Conservation (phyloP, 2,888 invertebrate genomes). For the Parasteatoda lunata region DNA sequence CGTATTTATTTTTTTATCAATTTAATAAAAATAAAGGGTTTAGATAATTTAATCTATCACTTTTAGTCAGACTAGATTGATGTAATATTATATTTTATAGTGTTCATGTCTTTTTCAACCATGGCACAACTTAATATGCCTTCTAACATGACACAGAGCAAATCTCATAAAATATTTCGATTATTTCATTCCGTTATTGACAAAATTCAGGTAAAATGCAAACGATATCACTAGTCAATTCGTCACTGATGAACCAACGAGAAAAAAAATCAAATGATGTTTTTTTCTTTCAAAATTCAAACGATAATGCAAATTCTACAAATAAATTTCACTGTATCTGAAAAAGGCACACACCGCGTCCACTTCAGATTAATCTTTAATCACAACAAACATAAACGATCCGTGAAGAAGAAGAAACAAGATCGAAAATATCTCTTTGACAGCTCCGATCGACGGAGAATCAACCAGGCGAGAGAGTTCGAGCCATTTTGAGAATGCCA, state of each 20-base stretch:
- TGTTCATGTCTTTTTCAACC: background rate
- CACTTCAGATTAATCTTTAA: background rate
- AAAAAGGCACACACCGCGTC: background rate
- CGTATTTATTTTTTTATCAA: background rate
- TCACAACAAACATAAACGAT: constrained; percentile 15
- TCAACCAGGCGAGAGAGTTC: constrained; percentile 50
- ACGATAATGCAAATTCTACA: background rate
- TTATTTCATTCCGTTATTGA: too few relatives aligned
- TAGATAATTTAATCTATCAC: too few relatives aligned
- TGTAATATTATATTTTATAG: too few relatives aligned
- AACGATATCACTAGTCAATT: too few relatives aligned
- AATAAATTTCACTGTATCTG: background rate
- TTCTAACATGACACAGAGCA: too few relatives aligned
- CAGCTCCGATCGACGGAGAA: background rate
- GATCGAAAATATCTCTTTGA: constrained; percentile 5
- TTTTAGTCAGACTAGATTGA: too few relatives aligned
- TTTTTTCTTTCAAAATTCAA: background rate
- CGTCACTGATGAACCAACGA: too few relatives aligned
- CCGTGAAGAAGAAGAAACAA: background rate
- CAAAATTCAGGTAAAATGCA: too few relatives aligned
- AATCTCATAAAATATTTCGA: too few relatives aligned
- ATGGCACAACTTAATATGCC: background rate
- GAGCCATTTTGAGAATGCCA: constrained; percentile 55
- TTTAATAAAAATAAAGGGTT: too few relatives aligned
- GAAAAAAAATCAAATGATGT: too few relatives aligned